Evolutionary conservation across 23 tunicate genomes (phyloP), one percentile per base, ranked within the genome.

Genomic region (Trididemnum miniatum): DNA sequence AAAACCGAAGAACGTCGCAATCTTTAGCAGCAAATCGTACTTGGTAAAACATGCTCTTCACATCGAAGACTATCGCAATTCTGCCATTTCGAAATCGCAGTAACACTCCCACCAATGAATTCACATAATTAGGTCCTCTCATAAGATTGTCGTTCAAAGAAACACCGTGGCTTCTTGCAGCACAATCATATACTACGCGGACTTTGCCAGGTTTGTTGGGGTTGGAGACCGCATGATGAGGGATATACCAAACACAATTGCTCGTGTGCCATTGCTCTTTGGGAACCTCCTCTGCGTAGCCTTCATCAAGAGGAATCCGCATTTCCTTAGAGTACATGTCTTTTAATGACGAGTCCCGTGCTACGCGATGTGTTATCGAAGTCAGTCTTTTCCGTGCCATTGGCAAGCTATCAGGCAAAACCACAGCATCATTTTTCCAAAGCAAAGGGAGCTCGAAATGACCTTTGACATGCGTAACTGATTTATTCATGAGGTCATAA

Each of bases 201-300:
- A 69, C 75, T 34, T 69, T 69, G 7, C 39, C 75, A 69, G 75
- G 75, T n/a, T 69, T 69, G 37, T 32, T 20, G 39, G 39, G 75
- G 38, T 32, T 69, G 7, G 31, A 20, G 9, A 69, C 39, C 7
- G 38, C 7, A 34, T 31, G n/a, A 69, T 69, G 75, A 27, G 75
- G 75, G 7, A 69, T 30, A n/a, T 69, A 28, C 18, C 39, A 31
- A 2, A 25, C 26, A 25, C 35, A 69, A 69, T 30, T n/a, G 7
- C n/a, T 31, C 5, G 25, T 15, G 22, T 62, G 5, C 75, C 38
- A 9, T n/a, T 69, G n/a, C 12, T 29, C n/a, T 32, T 31, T 37
- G 4, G 75, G 75, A 7, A 69, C 37, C 9, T 4, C n/a, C 38
- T 69, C 39, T 5, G 75, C 75, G n/a, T 69, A 69, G 4, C 75